Evolutionary conservation across 2,113 vertebrate genomes (phyloP).

Genomic region (Mustelus asterias): DNA sequence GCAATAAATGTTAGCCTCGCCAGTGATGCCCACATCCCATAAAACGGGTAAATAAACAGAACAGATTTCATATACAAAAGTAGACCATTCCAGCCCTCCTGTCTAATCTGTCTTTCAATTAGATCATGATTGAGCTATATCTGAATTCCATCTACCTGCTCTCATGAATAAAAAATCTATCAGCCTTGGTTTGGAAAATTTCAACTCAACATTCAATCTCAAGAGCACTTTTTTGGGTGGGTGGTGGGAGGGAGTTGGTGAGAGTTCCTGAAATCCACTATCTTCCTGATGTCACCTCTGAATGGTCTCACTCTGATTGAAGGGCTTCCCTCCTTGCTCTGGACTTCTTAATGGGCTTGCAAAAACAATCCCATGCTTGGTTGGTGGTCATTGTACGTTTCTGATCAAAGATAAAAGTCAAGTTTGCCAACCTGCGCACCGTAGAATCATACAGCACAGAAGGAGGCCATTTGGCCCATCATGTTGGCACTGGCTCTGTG

Average conservation of each 20-base stretch:
- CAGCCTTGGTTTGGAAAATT: neutral
- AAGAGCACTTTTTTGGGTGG: neutral
- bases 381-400: neutral
- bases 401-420: neutral
- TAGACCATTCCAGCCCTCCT: neutral
- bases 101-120: neutral
- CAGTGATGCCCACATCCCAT: too few species aligned
- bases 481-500: neutral
- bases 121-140: neutral
- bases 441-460: neutral
- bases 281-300: neutral
- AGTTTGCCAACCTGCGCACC: neutral
- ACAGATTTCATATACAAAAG: neutral
- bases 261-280: neutral
- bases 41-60: too few species aligned
- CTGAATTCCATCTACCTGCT: neutral
- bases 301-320: neutral
- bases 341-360: neutral
- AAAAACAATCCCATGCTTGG: neutral
- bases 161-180: neutral
- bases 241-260: neutral
- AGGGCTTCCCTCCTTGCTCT: neutral
- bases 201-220: neutral
- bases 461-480: neutral
- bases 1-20: too few species aligned